Base-by-base conservation (phyloP, 2,888 invertebrate genomes). In the Cheilosia vulpina region DNA sequence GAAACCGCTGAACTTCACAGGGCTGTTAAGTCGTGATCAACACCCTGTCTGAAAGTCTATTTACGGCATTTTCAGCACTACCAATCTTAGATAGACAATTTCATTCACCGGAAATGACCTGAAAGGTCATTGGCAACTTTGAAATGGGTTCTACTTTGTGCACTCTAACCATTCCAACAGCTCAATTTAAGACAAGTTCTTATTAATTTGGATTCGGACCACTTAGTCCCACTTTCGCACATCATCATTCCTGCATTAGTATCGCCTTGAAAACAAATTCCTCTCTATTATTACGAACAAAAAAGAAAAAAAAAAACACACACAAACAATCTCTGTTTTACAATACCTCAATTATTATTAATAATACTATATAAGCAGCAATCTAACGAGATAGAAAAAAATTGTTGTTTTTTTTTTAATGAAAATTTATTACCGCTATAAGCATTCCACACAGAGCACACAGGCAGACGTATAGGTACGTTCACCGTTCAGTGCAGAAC, bases 361-460 rank as follows among this genome's bases (percentile, higher is more conserved):
- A 72, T 68, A 68, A 62, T 43, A 68, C 45, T 72, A 53, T 15
- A 53, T 31, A 47, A 71, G 47, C 65, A 68, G 57, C 78, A 73
- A 68, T 73, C 62, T 50, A 68, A 83, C 73, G 57, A 78, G 43
- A 24, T 62, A 78, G 62, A 68, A 63, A 66, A 77, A 78, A 50
- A 77, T 50, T 50, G 66, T 68, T 31, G 7, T 0, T 7, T 34
- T 3, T 34, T 34, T 68, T 83, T 73, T 75, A 79, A 84, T 84
- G 73, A 84, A 53, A 79, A 84, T 84, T 84, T 84, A 84, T 79
- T 75, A 58, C 69, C 58, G 38, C 69, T 79, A 68, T 63, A 73
- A 78, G 50, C 60, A 78, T 55, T 47, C 55, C 19, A 57, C n/a
- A 58, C 34, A 24, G 27, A 45, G 27, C 19, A 17, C 15, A 17